Conservation (phyloP, 2,113 vertebrate species). For the Poecilia latipinna region DNA sequence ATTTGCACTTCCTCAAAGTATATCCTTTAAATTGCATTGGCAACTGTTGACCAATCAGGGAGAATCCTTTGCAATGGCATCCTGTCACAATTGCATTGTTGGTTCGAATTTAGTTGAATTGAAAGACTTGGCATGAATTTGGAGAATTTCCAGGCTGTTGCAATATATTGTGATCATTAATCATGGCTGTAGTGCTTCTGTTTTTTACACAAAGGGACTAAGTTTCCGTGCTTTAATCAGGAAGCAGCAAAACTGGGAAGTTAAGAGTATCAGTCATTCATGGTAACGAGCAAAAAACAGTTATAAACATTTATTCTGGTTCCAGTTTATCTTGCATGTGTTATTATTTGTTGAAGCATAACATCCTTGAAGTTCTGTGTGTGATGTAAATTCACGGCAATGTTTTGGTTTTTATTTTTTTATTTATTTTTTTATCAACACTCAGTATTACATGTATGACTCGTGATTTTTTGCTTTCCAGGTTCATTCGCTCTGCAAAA, state of each 20-base stretch:
- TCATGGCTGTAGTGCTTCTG: constrained; percentile 19
- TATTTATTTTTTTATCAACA: too few species aligned
- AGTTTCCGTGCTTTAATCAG: constrained; percentile 9
- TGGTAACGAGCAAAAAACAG: not conserved
- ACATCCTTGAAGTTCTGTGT: too few species aligned
- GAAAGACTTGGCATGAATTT: not conserved
- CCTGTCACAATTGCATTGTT: not conserved
- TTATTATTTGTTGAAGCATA: not conserved
- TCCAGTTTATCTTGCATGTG: not conserved
- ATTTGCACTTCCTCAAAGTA: not conserved
- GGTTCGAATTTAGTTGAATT: not conserved
- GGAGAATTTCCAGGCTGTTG: constrained; percentile 16
- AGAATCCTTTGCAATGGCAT: not conserved
- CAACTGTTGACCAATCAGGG: too few species aligned
- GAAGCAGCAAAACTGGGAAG: constrained; percentile 66
- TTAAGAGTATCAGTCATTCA: constrained; percentile 11
- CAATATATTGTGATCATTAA: constrained; percentile 45
- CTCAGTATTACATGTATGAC: not conserved
- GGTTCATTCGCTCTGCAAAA: constrained; percentile 86
- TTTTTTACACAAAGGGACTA: not conserved
- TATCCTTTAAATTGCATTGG: not conserved
- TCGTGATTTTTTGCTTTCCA: constrained; percentile 49
- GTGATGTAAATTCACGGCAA: not conserved
- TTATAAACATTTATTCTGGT: not conserved
- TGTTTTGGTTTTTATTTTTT: not conserved